phyloP scores from a whole-genome alignment of 2,888 invertebrate species.

The Ferdinandea cuprea region DNA sequence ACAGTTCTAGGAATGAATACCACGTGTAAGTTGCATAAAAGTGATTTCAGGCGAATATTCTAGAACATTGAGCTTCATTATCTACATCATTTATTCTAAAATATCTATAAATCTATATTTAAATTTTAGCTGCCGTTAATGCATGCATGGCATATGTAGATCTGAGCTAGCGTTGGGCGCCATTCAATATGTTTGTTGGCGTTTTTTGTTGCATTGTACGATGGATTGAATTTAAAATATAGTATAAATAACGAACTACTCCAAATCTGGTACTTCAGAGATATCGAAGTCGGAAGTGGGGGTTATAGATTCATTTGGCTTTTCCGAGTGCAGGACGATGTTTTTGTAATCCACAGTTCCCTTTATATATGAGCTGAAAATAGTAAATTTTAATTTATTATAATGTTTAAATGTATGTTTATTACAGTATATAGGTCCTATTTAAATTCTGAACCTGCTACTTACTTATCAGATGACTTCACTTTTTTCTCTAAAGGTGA shows the following conservation, averaged over 20 bases:
- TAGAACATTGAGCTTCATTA: too few relatives aligned
- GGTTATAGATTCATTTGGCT: background rate
- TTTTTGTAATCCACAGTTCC: constrained; percentile 74
- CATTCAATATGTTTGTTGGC: background rate
- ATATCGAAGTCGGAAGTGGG: constrained; percentile 1
- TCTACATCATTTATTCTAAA: too few relatives aligned
- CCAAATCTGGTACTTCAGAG: constrained; percentile 60
- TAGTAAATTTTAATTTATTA: background rate
- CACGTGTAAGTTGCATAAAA: too few relatives aligned
- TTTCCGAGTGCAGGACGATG: constrained; percentile 34
- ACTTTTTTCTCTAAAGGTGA: background rate
- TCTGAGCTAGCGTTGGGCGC: background rate
- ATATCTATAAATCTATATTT: background rate
- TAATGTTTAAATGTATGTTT: background rate
- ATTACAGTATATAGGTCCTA: too few relatives aligned
- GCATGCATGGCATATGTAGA: background rate
- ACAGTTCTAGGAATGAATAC: too few relatives aligned
- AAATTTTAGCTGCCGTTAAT: background rate
- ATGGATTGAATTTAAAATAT: too few relatives aligned
- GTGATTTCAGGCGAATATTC: too few relatives aligned
- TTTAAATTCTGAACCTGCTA: too few relatives aligned
- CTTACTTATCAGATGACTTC: background rate
- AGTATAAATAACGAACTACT: too few relatives aligned
- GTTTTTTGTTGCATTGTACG: too few relatives aligned
- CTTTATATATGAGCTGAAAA: constrained; percentile 42